Conservation (phyloP, 1,140 invertebrate species). For the Drosophila sechellia region DNA sequence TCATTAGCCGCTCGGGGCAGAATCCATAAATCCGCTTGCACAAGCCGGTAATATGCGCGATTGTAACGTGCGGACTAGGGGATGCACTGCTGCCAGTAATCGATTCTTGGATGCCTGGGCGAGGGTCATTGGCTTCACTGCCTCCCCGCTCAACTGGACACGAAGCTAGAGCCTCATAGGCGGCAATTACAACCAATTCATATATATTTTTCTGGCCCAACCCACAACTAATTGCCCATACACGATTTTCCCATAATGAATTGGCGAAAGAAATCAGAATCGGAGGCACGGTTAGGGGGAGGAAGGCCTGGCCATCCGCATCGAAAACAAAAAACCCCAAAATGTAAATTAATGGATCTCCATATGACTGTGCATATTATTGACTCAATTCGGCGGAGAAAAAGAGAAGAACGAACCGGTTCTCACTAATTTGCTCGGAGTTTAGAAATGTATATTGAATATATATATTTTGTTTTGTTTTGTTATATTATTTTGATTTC, state of each 20-base stretch:
- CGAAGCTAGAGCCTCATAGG: slow-evolving; percentile 20
- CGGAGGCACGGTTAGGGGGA: neutral
- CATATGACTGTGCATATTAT: slow-evolving; percentile 51
- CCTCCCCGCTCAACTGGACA: neutral
- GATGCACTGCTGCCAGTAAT: slow-evolving; percentile 21
- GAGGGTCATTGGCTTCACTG: slow-evolving; percentile 31
- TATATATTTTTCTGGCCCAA: slow-evolving; percentile 33
- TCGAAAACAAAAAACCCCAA: slow-evolving; percentile 58
- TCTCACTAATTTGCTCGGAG: slow-evolving; percentile 51
- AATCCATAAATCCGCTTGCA: slow-evolving; percentile 49
- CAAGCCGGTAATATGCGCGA: slow-evolving; percentile 37
- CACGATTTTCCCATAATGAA: slow-evolving; percentile 75
- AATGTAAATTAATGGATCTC: slow-evolving; percentile 78
- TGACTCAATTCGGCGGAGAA: slow-evolving; percentile 16
- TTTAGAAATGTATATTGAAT: slow-evolving; percentile 50
- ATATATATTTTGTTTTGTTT: slow-evolving; percentile 32
- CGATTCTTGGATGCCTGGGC: slow-evolving; percentile 25
- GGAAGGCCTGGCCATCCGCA: slow-evolving; percentile 23
- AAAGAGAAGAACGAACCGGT: slow-evolving; percentile 59
- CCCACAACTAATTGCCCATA: slow-evolving; percentile 56
- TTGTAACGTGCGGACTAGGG: neutral
- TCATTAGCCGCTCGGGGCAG: slow-evolving; percentile 24
- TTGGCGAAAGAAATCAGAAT: slow-evolving; percentile 44
- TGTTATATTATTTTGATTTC: slow-evolving; percentile 17
- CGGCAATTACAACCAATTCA: slow-evolving; percentile 37